These are phyloP conservation scores for Fregata magnificens DNA, from an alignment of 2,113 vertebrate genomes.

Conservation along the genomic window DNA sequence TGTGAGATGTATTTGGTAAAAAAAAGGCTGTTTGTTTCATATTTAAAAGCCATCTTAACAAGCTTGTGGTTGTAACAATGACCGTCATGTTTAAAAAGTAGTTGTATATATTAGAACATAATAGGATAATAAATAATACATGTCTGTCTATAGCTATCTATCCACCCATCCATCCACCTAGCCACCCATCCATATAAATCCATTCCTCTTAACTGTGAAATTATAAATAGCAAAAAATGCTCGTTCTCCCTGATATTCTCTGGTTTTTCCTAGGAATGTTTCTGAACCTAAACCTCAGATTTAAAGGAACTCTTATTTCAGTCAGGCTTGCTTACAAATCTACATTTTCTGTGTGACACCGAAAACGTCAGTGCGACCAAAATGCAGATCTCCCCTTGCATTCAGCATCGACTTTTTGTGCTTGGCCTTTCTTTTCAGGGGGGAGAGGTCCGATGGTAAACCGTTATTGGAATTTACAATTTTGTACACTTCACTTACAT, in stretches of 20 bases:
- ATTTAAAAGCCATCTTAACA: not conserved
- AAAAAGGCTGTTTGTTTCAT: not conserved
- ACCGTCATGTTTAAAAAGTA: not conserved
- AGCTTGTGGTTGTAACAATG: not conserved
- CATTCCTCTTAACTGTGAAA: not conserved
- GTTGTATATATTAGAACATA: conserved; percentile 41
- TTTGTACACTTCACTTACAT: not conserved
- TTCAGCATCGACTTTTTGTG: not conserved
- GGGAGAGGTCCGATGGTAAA: not conserved
- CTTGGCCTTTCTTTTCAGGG: not conserved
- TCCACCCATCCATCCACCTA: conserved; percentile 17
- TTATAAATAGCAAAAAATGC: not conserved
- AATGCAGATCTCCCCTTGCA: not conserved
- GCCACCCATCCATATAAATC: conserved; percentile 25
- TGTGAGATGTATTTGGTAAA: not conserved
- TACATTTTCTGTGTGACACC: not conserved
- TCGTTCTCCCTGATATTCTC: not conserved
- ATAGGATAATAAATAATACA: conserved; percentile 54
- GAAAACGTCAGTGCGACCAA: not conserved
- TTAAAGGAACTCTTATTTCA: not conserved
- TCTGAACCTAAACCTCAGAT: not conserved
- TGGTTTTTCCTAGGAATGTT: not conserved
- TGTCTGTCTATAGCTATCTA: conserved; percentile 13
- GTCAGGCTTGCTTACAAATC: not conserved
- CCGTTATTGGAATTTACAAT: not conserved